Base-by-base conservation (phyloP, 2,113 vertebrate species). In the Sceloporus tristichus region DNA sequence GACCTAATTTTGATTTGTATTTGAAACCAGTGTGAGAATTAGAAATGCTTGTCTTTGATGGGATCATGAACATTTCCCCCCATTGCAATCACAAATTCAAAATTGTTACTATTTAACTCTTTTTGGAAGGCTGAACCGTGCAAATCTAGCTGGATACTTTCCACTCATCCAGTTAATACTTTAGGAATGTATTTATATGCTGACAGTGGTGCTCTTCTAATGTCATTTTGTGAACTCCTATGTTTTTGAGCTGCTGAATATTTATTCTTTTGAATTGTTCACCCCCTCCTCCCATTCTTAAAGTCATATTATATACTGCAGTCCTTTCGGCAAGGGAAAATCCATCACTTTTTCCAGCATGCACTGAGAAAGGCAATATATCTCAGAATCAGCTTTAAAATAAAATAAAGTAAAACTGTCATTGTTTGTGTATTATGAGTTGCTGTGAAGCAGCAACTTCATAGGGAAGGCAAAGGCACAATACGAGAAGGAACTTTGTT, bases 251-350 rank as follows among this genome's bases (percentile, higher is more conserved):
- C 79, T 85, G 74, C 87, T 92, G 66, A n/a, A 48, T 92, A 86
- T 62, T 88, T 91, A 90, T 77, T 75, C 70, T 89, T 11, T 25
- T 84, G 86, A 90, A 66, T 0, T 1, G 82, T 92, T 92, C 90
- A 34, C 14, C 84, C 42, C 85, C 70, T 88, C 85, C 65, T 88
- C 88, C 74, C 81, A 89, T 91, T n/a, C 78, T 88, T 89, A 82
- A 91, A 90, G 87, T 4, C 19, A 90, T 88, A 91, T 0, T 0
- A 34, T 74, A 34, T 2, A 0, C 84, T 92, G 86, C 68, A 74
- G 85, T 91, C 92, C 38, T 81, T 94, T 88, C 90, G 79, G 79
- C 92, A 79, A 91, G 93, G 90, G 62, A 76, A 88, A 88, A 88
- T 88, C 81, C 80, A 88, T 88, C 80, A 88, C 25, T 83, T 83